Base-by-base conservation (phyloP, 2,888 invertebrate genomes). In the Rhabditoides inermis region DNA sequence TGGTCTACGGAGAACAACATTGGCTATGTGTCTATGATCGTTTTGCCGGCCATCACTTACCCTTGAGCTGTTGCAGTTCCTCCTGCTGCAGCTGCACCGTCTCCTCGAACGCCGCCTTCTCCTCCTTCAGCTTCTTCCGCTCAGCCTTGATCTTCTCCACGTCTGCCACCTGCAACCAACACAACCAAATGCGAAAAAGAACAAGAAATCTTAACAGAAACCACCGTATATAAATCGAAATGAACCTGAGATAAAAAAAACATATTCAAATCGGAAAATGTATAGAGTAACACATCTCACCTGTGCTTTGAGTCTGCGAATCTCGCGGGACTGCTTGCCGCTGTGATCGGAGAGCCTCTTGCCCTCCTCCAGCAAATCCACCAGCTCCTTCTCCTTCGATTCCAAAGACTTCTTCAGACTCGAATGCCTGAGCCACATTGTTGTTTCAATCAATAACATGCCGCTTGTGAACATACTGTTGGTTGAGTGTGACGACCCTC, bases 261-360 rank as follows among this genome's bases (percentile, higher is more conserved):
- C n/a, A n/a, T n/a, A n/a, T n/a, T n/a, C n/a, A n/a, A n/a, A n/a
- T n/a, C n/a, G n/a, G n/a, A n/a, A n/a, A n/a, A n/a, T n/a, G n/a
- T n/a, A n/a, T n/a, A n/a, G n/a, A n/a, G n/a, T n/a, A n/a, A n/a
- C n/a, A n/a, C n/a, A n/a, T n/a, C 47, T 53, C 37, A 65, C 39
- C 46, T 68, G 58, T 26, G 56, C 58, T 45, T 65, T 65, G 37
- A 68, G 49, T 44, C 64, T 48, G 26, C 67, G 51, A 28, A 68
- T 68, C 45, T 69, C 69, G 37, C 60, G 60, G 12, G 70, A 56
- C 39, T 69, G 69, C 44, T 68, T 65, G 7, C 61, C 70, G 32
- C 58, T 65, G 35, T 62, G 58, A 22, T 61, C 59, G 1, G 65
- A 66, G 7, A 65, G 49, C 26, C 55, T 56, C 46, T 64, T 60